A percentile compares a stretch with the other conserved stretches of the same genome.
phyloP scores from a whole-genome alignment of 2,888 invertebrate species.

The Mythimna ferrago region DNA sequence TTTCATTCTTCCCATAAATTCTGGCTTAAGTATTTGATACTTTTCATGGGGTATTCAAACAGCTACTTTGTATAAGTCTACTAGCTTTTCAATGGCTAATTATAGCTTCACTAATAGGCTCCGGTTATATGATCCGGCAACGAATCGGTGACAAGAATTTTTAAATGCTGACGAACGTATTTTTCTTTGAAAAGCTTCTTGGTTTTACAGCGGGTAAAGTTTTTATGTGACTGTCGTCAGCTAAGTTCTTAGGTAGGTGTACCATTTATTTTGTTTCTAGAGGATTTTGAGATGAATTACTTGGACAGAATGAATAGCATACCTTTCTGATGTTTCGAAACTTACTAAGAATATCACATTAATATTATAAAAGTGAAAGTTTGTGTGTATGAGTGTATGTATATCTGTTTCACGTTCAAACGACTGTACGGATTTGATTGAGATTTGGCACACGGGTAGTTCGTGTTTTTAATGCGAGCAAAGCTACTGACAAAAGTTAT shows the following conservation, averaged over 20 bases:
- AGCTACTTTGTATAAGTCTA: constrained; percentile 46
- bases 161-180: constrained; percentile 9
- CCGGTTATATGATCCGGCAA: constrained; percentile 52
- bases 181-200: constrained; percentile 15
- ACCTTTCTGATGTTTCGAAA: too few relatives aligned
- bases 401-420: too few relatives aligned
- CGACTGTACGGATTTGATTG: too few relatives aligned
- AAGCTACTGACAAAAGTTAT: too few relatives aligned
- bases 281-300: not conserved
- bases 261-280: not conserved
- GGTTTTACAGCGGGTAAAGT: constrained; percentile 6
- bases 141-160: constrained; percentile 42
- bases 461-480: too few relatives aligned
- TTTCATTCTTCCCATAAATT: constrained; percentile 63
- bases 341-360: too few relatives aligned
- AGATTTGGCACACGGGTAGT: too few relatives aligned
- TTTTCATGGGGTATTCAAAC: constrained; percentile 55
- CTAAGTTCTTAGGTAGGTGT: not conserved
- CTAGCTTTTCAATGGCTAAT: constrained; percentile 49
- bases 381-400: too few relatives aligned
- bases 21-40: constrained; percentile 65
- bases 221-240: not conserved
- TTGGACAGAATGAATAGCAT: not conserved
- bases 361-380: too few relatives aligned
- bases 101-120: constrained; percentile 58